Evolutionary conservation across 2,113 vertebrate species (phyloP).

Genomic region (Oryzias celebensis): DNA sequence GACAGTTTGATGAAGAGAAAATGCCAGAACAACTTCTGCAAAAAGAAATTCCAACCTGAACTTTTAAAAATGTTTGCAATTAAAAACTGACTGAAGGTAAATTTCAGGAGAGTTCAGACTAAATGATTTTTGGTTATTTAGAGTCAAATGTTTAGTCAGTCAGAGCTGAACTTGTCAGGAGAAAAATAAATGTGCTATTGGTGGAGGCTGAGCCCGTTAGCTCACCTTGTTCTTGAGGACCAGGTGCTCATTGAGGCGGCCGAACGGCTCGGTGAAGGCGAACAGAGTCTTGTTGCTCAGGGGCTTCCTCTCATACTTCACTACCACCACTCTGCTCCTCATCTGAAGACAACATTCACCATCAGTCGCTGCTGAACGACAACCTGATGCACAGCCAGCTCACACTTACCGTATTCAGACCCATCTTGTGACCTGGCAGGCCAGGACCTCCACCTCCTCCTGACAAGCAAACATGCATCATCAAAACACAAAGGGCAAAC

Average conservation of each 20-base stretch:
- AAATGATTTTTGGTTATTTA: no score
- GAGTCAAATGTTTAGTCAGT: no score
- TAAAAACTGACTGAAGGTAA: no score
- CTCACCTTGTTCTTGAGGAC: slow-evolving; percentile 77
- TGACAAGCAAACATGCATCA: no score
- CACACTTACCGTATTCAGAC: slow-evolving; percentile 56
- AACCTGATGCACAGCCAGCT: not conserved
- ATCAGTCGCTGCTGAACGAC: not conserved
- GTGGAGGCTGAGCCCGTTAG: not conserved
- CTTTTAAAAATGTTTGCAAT: no score
- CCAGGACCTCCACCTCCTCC: slow-evolving; percentile 33
- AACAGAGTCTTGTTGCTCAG: slow-evolving; percentile 70
- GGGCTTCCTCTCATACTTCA: slow-evolving; percentile 73
- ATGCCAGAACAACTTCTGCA: no score
- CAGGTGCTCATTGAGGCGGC: slow-evolving; percentile 69
- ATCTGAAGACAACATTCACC: slow-evolving; percentile 37
- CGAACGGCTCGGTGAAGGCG: slow-evolving; percentile 69
- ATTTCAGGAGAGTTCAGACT: no score
- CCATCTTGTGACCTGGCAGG: slow-evolving; percentile 31
- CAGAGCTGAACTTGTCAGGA: no score
- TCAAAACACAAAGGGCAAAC: no score
- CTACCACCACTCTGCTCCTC: slow-evolving; percentile 76
- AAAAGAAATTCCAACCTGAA: no score
- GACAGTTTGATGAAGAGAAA: no score
- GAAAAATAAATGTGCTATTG: no score